Evolutionary conservation across 2,888 invertebrate genomes (phyloP), one percentile per base, ranked within the genome.

Genomic region (Arge pagana): DNA sequence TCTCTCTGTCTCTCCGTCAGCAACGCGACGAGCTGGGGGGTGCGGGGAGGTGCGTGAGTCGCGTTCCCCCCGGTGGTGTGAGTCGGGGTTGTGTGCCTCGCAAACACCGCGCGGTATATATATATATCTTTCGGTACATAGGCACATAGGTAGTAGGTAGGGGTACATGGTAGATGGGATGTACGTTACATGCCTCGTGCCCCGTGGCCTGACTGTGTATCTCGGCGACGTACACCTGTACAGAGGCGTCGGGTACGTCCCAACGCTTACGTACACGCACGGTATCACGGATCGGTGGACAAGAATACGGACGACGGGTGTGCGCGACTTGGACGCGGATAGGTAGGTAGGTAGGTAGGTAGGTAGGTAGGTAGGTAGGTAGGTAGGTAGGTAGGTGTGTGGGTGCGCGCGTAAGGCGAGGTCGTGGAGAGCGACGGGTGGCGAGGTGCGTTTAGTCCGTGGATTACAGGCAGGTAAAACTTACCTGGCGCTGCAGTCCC

Each of bases 1-100:
- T 49, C 36, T 30, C 31, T n/a, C 53, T 40, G 45, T 55, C 54
- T 50, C 52, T 49, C 56, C 50, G 42, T 45, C 56, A 33, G 33
- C 21, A 1, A 45, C 23, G 24, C 23, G 16, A 24, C n/a, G 13
- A 36, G 33, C 11, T 26, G 30, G 40, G 40, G 23, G 41, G 35
- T 31, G 24, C 41, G 23, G 28, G 50, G 43, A 45, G 43, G 33
- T 30, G 45, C 45, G 45, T 33, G 45, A 45, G 45, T 33, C n/a
- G 45, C 45, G 45, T 45, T 45, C 30, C n/a, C n/a, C n/a, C n/a
- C n/a, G n/a, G n/a, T 42, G 30, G 42, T 42, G 42, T 42, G 42
- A 42, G 42, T 42, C 45, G 45, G 45, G 45, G 45, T 45, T 45
- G 45, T 45, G 45, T 45, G 45, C 24, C 45, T 45, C 45, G 45